These are phyloP conservation scores for Gavialis gangeticus DNA, from an alignment of 2,113 vertebrate genomes.

Conservation along the genomic window DNA sequence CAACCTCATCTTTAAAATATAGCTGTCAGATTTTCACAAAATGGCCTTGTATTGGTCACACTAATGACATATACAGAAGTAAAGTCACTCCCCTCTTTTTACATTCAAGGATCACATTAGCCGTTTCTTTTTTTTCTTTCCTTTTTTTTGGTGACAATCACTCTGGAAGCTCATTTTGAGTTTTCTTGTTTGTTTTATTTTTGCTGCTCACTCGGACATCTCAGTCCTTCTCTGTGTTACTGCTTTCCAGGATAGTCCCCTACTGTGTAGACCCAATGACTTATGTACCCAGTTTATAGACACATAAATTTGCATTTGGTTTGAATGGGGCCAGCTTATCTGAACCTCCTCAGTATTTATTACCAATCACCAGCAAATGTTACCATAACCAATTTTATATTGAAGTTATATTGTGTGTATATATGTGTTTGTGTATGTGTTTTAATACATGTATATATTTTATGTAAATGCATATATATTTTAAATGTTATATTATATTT, in stretches of 20 bases:
- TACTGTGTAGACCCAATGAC: conserved; percentile 50
- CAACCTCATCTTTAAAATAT: neutral
- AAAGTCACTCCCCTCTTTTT: neutral
- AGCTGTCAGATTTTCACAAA: neutral
- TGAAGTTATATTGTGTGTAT: too few species aligned
- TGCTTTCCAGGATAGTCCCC: conserved; percentile 56
- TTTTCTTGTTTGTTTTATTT: too few species aligned
- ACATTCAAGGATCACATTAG: neutral
- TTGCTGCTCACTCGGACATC: too few species aligned
- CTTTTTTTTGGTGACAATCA: too few species aligned
- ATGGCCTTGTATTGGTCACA: neutral
- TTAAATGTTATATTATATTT: too few species aligned
- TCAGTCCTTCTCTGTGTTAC: neutral
- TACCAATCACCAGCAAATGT: too few species aligned
- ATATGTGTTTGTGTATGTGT: too few species aligned
- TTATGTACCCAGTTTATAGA: neutral
- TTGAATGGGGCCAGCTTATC: conserved; percentile 44
- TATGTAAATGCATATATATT: too few species aligned
- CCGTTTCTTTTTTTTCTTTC: neutral
- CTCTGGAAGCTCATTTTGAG: too few species aligned
- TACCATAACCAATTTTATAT: too few species aligned
- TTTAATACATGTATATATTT: too few species aligned
- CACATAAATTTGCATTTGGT: conserved; percentile 74
- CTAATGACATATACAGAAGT: neutral
- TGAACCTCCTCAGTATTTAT: too few species aligned